Conservation (phyloP, 2,113 vertebrate species). For the Microcebus jonahi region DNA sequence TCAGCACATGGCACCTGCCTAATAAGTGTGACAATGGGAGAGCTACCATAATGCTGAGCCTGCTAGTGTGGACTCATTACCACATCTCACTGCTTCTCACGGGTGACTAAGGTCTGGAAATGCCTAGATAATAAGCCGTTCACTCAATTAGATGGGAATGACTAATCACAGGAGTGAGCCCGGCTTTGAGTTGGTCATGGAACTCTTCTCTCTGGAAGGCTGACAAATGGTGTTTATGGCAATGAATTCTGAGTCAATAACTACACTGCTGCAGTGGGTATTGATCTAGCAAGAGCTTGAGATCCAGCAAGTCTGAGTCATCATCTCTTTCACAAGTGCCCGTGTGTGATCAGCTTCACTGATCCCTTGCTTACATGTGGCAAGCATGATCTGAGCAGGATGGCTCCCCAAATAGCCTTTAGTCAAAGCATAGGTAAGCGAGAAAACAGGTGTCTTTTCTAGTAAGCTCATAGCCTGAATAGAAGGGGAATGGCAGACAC, state of each 20-base stretch:
- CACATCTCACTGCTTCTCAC: not conserved
- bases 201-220: slow-evolving; percentile 59
- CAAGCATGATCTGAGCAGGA: not conserved
- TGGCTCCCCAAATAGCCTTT: not conserved
- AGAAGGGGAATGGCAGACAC: not conserved
- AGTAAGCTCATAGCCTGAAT: not conserved
- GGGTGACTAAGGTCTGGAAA: not conserved
- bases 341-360: slow-evolving; percentile 23
- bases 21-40: not conserved
- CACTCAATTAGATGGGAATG: not conserved
- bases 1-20: not conserved
- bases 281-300: slow-evolving; percentile 72
- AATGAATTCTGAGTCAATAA: slow-evolving; percentile 73
- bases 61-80: not conserved
- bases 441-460: not conserved
- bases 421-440: not conserved
- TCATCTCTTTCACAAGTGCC: not conserved
- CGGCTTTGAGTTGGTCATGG: not conserved
- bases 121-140: not conserved
- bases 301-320: not conserved
- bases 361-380: slow-evolving; percentile 1
- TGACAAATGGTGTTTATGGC: slow-evolving; percentile 76
- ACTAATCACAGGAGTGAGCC: not conserved
- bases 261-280: slow-evolving; percentile 52
- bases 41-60: not conserved